Conservation (phyloP, 2,888 invertebrate species). For the Opisthograptis luteolata region DNA sequence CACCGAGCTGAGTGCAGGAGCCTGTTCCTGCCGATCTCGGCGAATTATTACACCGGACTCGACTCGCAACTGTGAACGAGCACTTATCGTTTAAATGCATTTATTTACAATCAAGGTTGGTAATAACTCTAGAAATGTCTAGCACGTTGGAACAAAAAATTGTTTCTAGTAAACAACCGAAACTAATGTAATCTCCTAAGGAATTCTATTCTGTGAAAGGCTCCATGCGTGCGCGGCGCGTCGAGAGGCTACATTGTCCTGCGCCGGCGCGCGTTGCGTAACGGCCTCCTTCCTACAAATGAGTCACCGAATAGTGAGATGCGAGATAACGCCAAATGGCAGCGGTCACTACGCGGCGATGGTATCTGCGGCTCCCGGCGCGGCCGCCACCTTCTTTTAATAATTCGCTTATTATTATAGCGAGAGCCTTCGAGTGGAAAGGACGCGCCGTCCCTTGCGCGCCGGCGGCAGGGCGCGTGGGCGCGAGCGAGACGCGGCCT, state of each 20-base stretch:
- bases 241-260: conserved; percentile 15
- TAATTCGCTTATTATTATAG: conserved; percentile 27
- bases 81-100: too few species aligned
- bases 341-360: conserved; percentile 18
- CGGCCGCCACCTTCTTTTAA: conserved; percentile 35
- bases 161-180: too few species aligned
- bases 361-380: conserved; percentile 19
- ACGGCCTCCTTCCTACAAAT: conserved; percentile 51
- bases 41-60: conserved; percentile 1
- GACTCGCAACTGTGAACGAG: too few species aligned
- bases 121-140: too few species aligned
- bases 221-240: neutral
- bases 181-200: conserved; percentile 5
- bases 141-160: too few species aligned
- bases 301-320: conserved; percentile 48
- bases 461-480: conserved; percentile 5
- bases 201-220: conserved; percentile 40
- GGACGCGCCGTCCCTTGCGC: conserved; percentile 34
- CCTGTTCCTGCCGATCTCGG: conserved; percentile 7
- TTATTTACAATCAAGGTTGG: too few species aligned
- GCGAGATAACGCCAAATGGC: conserved; percentile 42
- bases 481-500: conserved; percentile 48
- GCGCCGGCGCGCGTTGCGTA: conserved; percentile 40
- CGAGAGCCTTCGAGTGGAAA: conserved; percentile 33
- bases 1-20: conserved; percentile 12